Percentiles rank a stretch among this genome's conserved stretches.
phyloP scores from a whole-genome alignment of 2,113 vertebrate species.

The Caranx melampygus region DNA sequence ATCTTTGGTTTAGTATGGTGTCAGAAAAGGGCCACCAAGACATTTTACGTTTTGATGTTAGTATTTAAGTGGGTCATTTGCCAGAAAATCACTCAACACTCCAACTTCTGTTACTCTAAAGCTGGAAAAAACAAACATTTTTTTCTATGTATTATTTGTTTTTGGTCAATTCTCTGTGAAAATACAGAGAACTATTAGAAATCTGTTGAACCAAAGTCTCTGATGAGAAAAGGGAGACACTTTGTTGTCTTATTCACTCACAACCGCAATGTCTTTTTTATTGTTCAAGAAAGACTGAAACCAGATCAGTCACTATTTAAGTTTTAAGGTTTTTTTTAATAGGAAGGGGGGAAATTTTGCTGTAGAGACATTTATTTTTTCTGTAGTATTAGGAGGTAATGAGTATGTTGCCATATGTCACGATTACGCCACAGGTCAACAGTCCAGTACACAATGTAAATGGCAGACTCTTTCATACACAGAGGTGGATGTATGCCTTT shows the following conservation, averaged over 20 bases:
- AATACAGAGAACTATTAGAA: slow-evolving; percentile 5
- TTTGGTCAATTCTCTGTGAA: background rate
- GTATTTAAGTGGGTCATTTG: background rate
- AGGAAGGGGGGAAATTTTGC: background rate
- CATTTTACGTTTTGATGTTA: background rate
- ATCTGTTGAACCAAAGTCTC: slow-evolving; percentile 55
- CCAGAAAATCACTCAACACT: too few relatives aligned
- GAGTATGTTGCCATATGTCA: background rate
- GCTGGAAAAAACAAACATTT: too few relatives aligned
- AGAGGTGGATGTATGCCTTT: slow-evolving; percentile 18
- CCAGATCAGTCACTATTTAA: background rate
- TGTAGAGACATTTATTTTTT: background rate
- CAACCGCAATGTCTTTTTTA: background rate
- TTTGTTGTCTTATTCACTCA: background rate
- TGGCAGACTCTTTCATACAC: background rate
- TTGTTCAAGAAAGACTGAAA: background rate
- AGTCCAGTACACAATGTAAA: background rate
- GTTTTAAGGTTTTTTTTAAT: background rate
- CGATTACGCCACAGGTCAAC: too few relatives aligned
- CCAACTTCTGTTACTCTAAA: background rate
- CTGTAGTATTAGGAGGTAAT: background rate
- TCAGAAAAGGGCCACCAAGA: background rate
- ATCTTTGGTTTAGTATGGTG: background rate
- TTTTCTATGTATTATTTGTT: background rate
- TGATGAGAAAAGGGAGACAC: background rate